Conservation (phyloP, 1,140 invertebrate genomes). For the Trichogramma pretiosum region DNA sequence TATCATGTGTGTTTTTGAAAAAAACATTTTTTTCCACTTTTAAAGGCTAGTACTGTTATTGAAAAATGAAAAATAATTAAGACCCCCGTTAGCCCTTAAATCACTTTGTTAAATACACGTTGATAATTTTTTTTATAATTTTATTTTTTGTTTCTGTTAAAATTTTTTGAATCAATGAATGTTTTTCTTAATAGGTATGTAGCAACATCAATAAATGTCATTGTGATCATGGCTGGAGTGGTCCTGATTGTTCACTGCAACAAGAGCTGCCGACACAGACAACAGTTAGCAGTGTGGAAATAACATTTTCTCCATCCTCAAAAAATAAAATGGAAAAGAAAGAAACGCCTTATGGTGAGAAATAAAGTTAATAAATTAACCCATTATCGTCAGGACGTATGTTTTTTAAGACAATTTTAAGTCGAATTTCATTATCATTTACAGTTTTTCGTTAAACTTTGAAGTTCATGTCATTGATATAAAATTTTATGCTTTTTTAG, state of each 20-base stretch:
- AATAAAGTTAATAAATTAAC: no score
- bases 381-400: no score
- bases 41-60: no score
- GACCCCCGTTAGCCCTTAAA: background rate
- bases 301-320: conserved; percentile 43
- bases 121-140: conserved; percentile 10
- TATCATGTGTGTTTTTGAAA: no score
- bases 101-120: background rate
- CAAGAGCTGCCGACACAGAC: conserved; percentile 55
- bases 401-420: no score
- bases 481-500: no score
- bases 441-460: no score
- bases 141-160: background rate
- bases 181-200: conserved; percentile 75
- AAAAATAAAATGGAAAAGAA: conserved; percentile 70
- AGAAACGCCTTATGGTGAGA: conserved; percentile 79
- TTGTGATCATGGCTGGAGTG: conserved; percentile 81
- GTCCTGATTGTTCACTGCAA: conserved; percentile 76
- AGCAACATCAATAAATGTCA: conserved; percentile 88
- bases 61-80: no score
- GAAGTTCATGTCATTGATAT: no score
- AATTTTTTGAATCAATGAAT: no score
- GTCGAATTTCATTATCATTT: no score
- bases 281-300: conserved; percentile 41
- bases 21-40: no score